phyloP scores from a whole-genome alignment of 2,797 vertebrate genomes.

The Mus caroli region DNA sequence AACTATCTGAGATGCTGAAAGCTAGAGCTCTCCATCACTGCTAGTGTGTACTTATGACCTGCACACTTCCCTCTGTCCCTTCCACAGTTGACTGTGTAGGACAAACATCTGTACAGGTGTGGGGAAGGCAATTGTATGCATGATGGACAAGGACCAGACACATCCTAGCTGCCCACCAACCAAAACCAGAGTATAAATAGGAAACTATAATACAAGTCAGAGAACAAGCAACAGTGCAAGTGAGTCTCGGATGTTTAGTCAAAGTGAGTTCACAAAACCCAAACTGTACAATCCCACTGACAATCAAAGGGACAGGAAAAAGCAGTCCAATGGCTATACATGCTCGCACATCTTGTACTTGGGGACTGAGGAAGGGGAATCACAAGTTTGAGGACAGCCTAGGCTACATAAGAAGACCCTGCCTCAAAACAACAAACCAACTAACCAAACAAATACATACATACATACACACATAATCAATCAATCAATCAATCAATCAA shows the following conservation, averaged over 20 bases:
- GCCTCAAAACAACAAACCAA: background rate
- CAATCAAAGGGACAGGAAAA: background rate
- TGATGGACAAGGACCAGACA: background rate
- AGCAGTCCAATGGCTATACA: background rate
- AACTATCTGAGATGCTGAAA: background rate
- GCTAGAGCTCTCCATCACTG: background rate
- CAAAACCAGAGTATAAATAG: background rate
- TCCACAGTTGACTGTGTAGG: background rate
- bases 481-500: background rate
- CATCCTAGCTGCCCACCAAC: background rate
- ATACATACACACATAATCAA: no score
- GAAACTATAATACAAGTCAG: conserved; percentile 1
- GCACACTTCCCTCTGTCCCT: background rate
- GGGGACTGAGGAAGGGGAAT: background rate
- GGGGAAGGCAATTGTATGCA: background rate
- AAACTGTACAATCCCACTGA: background rate
- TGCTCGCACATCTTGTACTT: background rate
- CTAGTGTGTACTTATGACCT: background rate
- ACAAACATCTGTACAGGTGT: background rate
- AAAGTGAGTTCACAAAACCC: background rate
- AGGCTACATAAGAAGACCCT: background rate
- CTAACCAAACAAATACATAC: background rate
- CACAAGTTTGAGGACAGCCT: background rate
- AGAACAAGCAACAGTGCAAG: background rate
- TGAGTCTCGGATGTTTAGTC: background rate